Evolutionary conservation across 2,888 invertebrate genomes (phyloP), one percentile per base, ranked within the genome.

Genomic region (Lathronympha strigana): DNA sequence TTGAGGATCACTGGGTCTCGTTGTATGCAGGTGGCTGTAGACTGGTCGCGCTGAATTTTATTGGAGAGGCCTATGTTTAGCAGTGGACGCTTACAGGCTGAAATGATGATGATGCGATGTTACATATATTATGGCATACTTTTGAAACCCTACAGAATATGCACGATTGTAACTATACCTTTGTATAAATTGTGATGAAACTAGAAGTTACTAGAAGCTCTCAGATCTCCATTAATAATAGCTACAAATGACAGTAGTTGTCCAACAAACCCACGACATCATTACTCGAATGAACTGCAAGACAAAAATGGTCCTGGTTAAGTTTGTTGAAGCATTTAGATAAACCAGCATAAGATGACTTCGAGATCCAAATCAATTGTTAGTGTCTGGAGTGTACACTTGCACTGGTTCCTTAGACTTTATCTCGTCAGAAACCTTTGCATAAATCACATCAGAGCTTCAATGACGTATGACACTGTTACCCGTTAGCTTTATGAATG

Each of bases 251-350:
- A 43, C 55, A 31, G 17, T 31, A 28, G 28, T 43, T 43, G 33
- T 53, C 21, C n/a, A 53, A 45, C 61, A 15, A 43, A 50, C 17
- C 40, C 11, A 43, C 51, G 21, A 53, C 51, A 28, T 43, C 19
- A 31, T 61, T 53, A 61, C 40, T 40, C 31, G 61, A 45, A 53
- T 43, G 23, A 15, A 23, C 51, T 51, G 21, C 15, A 6, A 61
- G 31, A 43, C 51, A 5, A 15, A 40, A 40, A 5, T 5, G 21
- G 9, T 17, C 2, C 23, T 47, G 13, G 6, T 13, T 17, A n/a
- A 17, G 17, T 17, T 8, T 40, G 40, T 9, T 17, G 8, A 13
- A 40, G 40, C 17, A 9, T 17, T 9, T 17, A 40, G 17, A 9
- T 1, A 19, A 40, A 6, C 40, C 40, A 40, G 40, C 8, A 40